Percentiles rank a stretch among this genome's conserved stretches.
phyloP scores from a whole-genome alignment of 2,113 vertebrate species.

The Raja brachyura region DNA sequence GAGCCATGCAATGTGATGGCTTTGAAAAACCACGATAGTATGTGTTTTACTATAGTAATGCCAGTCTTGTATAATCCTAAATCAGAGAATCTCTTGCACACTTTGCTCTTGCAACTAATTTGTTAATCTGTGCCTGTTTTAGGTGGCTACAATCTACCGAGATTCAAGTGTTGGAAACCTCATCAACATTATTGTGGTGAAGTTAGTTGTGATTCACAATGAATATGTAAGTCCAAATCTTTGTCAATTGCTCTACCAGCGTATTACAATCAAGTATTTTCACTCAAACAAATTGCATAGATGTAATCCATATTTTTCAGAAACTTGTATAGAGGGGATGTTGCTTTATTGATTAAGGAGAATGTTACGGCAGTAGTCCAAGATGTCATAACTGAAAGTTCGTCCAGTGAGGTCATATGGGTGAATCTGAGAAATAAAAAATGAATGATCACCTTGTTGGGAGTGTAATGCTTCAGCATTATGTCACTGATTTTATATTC shows the following conservation, averaged over 20 bases:
- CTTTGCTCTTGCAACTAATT: neutral
- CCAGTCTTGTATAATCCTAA: neutral
- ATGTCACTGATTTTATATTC: too few relatives aligned
- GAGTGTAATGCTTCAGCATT: too few relatives aligned
- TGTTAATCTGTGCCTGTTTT: conserved; percentile 44
- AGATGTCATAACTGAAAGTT: too few relatives aligned
- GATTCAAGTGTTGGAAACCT: conserved; percentile 94
- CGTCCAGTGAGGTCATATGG: too few relatives aligned
- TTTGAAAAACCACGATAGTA: neutral
- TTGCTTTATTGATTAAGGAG: too few relatives aligned
- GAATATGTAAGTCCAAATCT: conserved; percentile 73
- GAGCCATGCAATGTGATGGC: too few relatives aligned
- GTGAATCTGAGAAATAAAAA: too few relatives aligned
- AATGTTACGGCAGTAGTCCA: too few relatives aligned
- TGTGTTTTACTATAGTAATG: neutral
- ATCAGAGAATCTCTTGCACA: neutral
- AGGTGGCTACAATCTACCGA: conserved; percentile 92
- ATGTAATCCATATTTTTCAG: neutral
- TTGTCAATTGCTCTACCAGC: neutral
- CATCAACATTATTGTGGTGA: conserved; percentile 91
- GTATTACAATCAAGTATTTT: neutral
- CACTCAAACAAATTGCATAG: neutral
- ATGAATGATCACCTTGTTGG: too few relatives aligned
- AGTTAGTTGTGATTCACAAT: conserved; percentile 82
- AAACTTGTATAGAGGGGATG: neutral